A percentile compares a stretch with the other conserved stretches of the same genome.
Evolutionary conservation across 1,140 invertebrate genomes (phyloP).

Genomic region (Lucilia sericata): DNA sequence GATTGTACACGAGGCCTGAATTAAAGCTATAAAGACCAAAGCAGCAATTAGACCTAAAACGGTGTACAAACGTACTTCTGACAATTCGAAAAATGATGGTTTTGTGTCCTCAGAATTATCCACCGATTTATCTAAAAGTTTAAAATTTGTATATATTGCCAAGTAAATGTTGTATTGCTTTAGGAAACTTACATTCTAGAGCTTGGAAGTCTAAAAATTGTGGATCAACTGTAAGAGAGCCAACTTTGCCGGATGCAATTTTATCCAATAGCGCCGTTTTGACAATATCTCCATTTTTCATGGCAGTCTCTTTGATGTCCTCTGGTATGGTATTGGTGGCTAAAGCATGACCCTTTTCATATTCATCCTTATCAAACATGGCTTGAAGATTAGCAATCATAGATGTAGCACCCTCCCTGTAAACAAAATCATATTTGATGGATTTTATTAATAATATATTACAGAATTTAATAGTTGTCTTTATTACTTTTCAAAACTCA

Average conservation of each 20-base stretch:
- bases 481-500: constrained; percentile 78
- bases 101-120: constrained; percentile 59
- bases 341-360: constrained; percentile 70
- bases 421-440: constrained; percentile 46
- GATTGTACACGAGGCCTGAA: constrained; percentile 88
- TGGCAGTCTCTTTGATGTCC: constrained; percentile 59
- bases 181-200: constrained; percentile 70
- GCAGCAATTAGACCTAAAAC: constrained; percentile 85
- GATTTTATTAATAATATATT: constrained; percentile 30
- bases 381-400: constrained; percentile 77
- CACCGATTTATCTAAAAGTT: constrained; percentile 57
- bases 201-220: constrained; percentile 79
- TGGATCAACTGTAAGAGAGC: constrained; percentile 82
- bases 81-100: constrained; percentile 72
- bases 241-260: constrained; percentile 78
- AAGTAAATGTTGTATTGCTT: too few species aligned
- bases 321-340: constrained; percentile 68
- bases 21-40: constrained; percentile 80
- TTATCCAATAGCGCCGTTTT: constrained; percentile 76
- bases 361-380: constrained; percentile 75
- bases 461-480: not conserved
- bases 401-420: constrained; percentile 70
- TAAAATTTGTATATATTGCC: too few species aligned
- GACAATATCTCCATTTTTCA: constrained; percentile 69
- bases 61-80: constrained; percentile 82